Conservation (phyloP, 2,888 invertebrate species). For the Calliphora vomitoria region DNA sequence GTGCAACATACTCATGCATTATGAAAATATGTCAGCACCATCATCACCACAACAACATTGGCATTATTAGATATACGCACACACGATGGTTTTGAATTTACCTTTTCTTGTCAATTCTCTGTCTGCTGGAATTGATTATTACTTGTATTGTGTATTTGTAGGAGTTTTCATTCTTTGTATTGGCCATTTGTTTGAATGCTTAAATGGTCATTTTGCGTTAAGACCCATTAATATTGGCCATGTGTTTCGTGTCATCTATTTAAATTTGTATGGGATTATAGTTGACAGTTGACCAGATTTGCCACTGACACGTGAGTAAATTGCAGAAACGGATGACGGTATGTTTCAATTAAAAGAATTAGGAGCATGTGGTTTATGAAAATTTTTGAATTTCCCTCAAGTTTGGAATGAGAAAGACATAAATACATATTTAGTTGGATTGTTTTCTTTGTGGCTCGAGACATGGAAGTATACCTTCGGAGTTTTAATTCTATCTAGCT, state of each 20-base stretch:
- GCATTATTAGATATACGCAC: conserved; percentile 6
- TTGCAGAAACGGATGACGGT: not conserved
- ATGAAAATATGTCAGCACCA: conserved; percentile 53
- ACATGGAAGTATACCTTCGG: too few species aligned
- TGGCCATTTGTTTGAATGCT: conserved; percentile 21
- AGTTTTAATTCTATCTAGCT: too few species aligned
- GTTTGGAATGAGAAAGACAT: too few species aligned
- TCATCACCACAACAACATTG: not conserved
- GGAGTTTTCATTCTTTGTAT: conserved; percentile 24
- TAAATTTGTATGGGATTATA: conserved; percentile 53
- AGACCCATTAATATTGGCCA: conserved; percentile 66
- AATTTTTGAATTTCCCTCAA: not conserved
- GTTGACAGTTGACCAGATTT: conserved; percentile 68
- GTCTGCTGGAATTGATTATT: conserved; percentile 11
- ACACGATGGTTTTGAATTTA: conserved; percentile 27
- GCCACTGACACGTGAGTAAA: conserved; percentile 53
- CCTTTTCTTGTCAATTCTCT: conserved; percentile 19
- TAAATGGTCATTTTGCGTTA: conserved; percentile 49
- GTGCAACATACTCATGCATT: conserved; percentile 50
- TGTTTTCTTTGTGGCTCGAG: too few species aligned
- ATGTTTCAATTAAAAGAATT: conserved; percentile 48
- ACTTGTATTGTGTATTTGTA: conserved; percentile 26
- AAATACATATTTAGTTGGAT: too few species aligned
- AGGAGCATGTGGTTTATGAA: conserved; percentile 42
- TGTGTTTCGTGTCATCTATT: conserved; percentile 66